Conservation (phyloP, 2,797 vertebrate species). For the Enteromius mattozi region DNA sequence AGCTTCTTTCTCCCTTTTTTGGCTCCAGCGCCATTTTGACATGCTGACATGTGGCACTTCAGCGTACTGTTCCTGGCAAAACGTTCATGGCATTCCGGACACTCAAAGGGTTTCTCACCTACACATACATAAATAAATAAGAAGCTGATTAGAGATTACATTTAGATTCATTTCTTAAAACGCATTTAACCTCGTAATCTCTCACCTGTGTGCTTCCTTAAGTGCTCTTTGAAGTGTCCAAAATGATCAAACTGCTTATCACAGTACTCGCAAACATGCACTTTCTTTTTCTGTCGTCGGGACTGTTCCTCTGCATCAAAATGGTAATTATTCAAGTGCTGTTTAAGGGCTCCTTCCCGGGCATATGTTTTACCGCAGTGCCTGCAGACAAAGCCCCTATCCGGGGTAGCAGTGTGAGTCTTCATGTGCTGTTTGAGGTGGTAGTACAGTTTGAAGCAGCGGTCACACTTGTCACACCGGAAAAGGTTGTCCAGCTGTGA, state of each 20-base stretch:
- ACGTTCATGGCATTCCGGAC: constrained; percentile 95
- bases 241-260: constrained; percentile 98
- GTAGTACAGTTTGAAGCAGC: constrained; percentile 96
- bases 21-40: constrained; percentile 93
- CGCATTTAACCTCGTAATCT: neutral
- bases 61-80: constrained; percentile 97
- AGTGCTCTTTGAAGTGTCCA: constrained; percentile 98
- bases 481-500: constrained; percentile 95
- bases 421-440: constrained; percentile 99
- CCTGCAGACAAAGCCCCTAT: constrained; percentile 90
- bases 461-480: constrained; percentile 95
- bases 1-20: constrained; percentile 98
- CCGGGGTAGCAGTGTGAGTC: constrained; percentile 78
- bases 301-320: constrained; percentile 89
- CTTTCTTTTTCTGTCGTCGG: constrained; percentile 92
- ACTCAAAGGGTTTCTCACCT: constrained; percentile 99
- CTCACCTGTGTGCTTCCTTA: constrained; percentile 94
- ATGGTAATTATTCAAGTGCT: constrained; percentile 92
- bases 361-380: constrained; percentile 95
- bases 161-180: neutral
- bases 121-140: constrained; percentile 40
- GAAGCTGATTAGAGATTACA: constrained; percentile 3
- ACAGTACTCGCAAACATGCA: constrained; percentile 96
- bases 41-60: constrained; percentile 96
- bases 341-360: constrained; percentile 92